Percentiles rank a stretch among this genome's conserved stretches.
phyloP scores from a whole-genome alignment of 2,113 vertebrate genomes.

The Thryonomys swinderianus region DNA sequence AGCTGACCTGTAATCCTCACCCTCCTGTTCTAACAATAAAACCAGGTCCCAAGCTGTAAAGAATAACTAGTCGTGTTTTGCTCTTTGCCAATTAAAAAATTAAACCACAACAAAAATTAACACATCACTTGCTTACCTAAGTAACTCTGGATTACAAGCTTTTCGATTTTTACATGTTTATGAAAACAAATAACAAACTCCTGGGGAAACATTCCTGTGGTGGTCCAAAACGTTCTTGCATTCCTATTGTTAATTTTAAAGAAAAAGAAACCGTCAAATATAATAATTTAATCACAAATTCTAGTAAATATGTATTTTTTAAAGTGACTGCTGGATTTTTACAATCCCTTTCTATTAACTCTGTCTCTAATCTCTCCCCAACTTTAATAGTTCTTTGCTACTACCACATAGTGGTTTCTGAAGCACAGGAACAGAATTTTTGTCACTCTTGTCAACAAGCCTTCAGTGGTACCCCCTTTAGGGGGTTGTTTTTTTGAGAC shows the following conservation, averaged over 20 bases:
- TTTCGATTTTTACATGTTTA: constrained; percentile 86
- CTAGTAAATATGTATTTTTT: constrained; percentile 19
- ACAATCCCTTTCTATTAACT: neutral
- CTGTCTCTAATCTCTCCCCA: constrained; percentile 41
- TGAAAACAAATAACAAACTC: constrained; percentile 93
- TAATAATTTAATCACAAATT: constrained; percentile 55
- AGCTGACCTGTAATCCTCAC: neutral
- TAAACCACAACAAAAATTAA: neutral
- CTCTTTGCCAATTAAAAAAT: neutral
- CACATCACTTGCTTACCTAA: constrained; percentile 87
- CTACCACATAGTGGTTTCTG: neutral
- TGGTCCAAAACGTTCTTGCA: constrained; percentile 94
- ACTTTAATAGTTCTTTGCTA: constrained; percentile 37
- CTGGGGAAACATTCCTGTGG: constrained; percentile 98
- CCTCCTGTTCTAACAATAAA: constrained; percentile 38
- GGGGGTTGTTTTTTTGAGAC: neutral
- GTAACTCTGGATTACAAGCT: constrained; percentile 91
- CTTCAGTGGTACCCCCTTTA: neutral
- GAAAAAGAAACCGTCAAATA: constrained; percentile 39
- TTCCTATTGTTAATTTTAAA: constrained; percentile 85
- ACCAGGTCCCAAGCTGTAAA: constrained; percentile 32
- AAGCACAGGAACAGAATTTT: constrained; percentile 15
- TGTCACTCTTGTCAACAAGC: constrained; percentile 38
- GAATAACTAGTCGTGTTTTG: constrained; percentile 1
- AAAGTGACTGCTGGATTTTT: neutral